Conservation (phyloP, 23 tunicate genomes). For the Ascidia mentula region DNA sequence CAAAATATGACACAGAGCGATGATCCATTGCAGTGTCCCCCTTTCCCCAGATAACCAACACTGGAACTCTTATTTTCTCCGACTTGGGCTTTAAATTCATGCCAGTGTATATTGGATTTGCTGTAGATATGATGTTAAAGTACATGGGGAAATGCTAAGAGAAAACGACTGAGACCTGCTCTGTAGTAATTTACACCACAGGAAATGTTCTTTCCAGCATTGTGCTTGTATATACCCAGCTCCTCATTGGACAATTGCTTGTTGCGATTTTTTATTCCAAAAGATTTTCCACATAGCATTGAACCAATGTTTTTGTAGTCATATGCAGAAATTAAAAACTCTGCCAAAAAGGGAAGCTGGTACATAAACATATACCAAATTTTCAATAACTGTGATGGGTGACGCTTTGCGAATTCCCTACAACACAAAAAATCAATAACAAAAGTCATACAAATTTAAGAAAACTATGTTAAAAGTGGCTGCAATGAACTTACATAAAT, state of each 20-base stretch:
- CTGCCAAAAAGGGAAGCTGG: slow-evolving; percentile 76
- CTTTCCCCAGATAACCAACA: slow-evolving; percentile 72
- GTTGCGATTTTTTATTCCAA: slow-evolving; percentile 29
- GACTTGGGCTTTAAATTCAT: slow-evolving; percentile 15
- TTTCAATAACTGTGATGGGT: slow-evolving; percentile 46
- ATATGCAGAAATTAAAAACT: slow-evolving; percentile 18
- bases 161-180: slow-evolving; percentile 45
- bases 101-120: slow-evolving; percentile 47
- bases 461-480: not conserved
- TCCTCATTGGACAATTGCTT: slow-evolving; percentile 37
- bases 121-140: slow-evolving; percentile 15
- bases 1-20: slow-evolving; percentile 15
- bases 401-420: not conserved
- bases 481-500: not conserved
- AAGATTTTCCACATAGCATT: slow-evolving; percentile 27
- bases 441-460: not conserved
- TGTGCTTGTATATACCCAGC: slow-evolving; percentile 57
- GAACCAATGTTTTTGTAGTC: not conserved
- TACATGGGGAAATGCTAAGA: not conserved
- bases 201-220: not conserved
- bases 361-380: slow-evolving; percentile 79
- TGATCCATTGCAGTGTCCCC: slow-evolving; percentile 41
- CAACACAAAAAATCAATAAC: not conserved
- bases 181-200: slow-evolving; percentile 77
- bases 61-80: slow-evolving; percentile 27